Conservation (phyloP, 2,888 invertebrate genomes). For the Pediacus dermestoides region DNA sequence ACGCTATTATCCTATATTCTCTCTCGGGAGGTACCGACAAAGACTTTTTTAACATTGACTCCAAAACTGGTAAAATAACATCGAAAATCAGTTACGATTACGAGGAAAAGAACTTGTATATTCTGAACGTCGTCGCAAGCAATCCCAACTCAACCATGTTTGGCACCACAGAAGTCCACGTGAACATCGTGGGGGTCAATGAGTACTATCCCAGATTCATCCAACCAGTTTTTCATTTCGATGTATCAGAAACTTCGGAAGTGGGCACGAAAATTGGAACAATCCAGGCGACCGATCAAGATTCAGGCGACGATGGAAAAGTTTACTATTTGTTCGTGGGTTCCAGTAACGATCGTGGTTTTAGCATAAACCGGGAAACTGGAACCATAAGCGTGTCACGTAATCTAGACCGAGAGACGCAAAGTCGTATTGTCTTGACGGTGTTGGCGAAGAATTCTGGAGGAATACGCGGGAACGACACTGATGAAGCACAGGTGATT, state of each 20-base stretch:
- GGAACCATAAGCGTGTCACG: constrained; percentile 82
- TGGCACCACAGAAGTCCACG: constrained; percentile 66
- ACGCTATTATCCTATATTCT: constrained; percentile 80
- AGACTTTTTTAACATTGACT: constrained; percentile 73
- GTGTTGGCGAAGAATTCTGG: constrained; percentile 94
- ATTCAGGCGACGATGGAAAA: constrained; percentile 81
- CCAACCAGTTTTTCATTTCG: constrained; percentile 87
- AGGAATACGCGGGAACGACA: constrained; percentile 90
- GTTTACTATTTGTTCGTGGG: constrained; percentile 92
- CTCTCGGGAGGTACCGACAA: constrained; percentile 73
- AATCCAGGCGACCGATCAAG: constrained; percentile 85
- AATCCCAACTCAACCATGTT: constrained; percentile 84
- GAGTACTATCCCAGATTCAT: constrained; percentile 86
- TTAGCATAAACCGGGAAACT: constrained; percentile 77
- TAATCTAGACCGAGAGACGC: constrained; percentile 80
- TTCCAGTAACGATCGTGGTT: constrained; percentile 88
- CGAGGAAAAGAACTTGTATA: constrained; percentile 75
- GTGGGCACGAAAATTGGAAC: constrained; percentile 81
- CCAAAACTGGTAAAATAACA: constrained; percentile 70
- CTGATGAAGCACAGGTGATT: constrained; percentile 91
- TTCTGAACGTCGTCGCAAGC: constrained; percentile 73
- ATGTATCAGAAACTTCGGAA: constrained; percentile 87
- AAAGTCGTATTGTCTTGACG: constrained; percentile 82
- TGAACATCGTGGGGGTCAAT: constrained; percentile 81
- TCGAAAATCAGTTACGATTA: constrained; percentile 80